Base-by-base conservation (phyloP, 2,888 invertebrate species). In the Volucella inanis region DNA sequence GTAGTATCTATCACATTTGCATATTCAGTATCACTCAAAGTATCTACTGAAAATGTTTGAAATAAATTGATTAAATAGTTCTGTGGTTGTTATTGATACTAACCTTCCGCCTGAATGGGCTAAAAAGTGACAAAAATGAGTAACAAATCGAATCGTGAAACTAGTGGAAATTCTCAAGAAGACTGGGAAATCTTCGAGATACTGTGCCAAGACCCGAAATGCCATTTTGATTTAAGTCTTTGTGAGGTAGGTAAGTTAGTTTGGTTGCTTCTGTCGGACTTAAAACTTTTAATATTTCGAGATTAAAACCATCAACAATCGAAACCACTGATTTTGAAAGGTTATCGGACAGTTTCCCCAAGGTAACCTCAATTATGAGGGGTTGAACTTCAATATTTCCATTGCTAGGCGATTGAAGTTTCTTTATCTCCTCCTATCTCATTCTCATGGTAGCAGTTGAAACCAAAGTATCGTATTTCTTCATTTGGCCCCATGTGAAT, bases 111-210 rank as follows among this genome's bases (percentile, higher is more conserved):
- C 15, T 11, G 11, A 41, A n/a, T 59, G 8, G 10, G 39, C 41
- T 45, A 67, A 45, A 45, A n/a, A 47, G n/a, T 64, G 62, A 47
- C 38, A 50, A 62, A 68, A 8, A 70, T 82, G 77, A 59, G 15
- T 39, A 43, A 62, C 12, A 22, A 52, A 0, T 59, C 57, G 15
- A 71, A 22, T 43, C 12, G 6, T 52, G 54, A 45, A 22, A 77
- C 85, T 38, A 77, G 83, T 79, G 92, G 92, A 57, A 94, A 94
- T 89, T 93, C 93, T 39, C 93, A 94, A 87, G 95, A 96, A 90
- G 96, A 96, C 91, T 96, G 96, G 95, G 94, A 94, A 90, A 94
- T 96, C 87, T 96, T 94, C 90, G 95, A 96, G 92, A 93, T 94
- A 6, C 92, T 96, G 83, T 94, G 94, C 88, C 89, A 88, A 59